Percentiles rank a stretch among this genome's conserved stretches.
phyloP scores from a whole-genome alignment of 1,140 invertebrate species.

The silkworm (Bombyx mori) region ASM3026992v2 NC_085110.1:12530501-12531000 shows the following conservation, averaged over 20 bases:
- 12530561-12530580: no score
- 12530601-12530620: no score
- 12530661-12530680: no score
- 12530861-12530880: conserved; percentile 69
- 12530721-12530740: conserved; percentile 28
- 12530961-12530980: conserved; percentile 58
- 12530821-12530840: conserved; percentile 53
- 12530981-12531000: conserved; percentile 36
- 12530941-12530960: conserved; percentile 49
- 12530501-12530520: no score
- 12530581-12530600: no score
- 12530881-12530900: conserved; percentile 69
- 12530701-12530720: no score
- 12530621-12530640: no score
- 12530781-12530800: conserved; percentile 41
- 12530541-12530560: no score
- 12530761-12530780: conserved; percentile 56
- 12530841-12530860: conserved; percentile 66
- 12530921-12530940: conserved; percentile 67
- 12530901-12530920: conserved; percentile 66
- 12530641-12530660: no score
- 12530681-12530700: no score
- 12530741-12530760: conserved; percentile 44
- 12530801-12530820: conserved; percentile 62
- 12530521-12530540: no score